phyloP scores from a whole-genome alignment of 2,113 vertebrate species.

The Ranitomeya imitator region DNA sequence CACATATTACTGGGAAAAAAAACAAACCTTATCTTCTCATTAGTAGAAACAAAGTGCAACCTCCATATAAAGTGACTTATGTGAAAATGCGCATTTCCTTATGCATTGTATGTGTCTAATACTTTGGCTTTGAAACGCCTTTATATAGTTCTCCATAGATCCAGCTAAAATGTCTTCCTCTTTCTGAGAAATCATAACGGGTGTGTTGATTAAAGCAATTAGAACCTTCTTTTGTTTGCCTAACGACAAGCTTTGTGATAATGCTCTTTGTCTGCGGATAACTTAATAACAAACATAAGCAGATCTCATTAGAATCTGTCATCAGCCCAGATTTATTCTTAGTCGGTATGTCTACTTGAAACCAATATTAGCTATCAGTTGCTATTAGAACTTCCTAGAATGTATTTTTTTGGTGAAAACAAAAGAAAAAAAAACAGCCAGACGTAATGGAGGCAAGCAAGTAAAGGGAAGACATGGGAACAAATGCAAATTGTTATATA shows the following conservation, averaged over 20 bases:
- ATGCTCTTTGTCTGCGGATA: slow-evolving; percentile 84
- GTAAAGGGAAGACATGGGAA: slow-evolving; percentile 67
- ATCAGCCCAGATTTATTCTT: slow-evolving; percentile 85
- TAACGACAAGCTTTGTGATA: slow-evolving; percentile 80
- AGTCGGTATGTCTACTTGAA: slow-evolving; percentile 82
- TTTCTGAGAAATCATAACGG: slow-evolving; percentile 90
- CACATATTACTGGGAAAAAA: slow-evolving; percentile 71
- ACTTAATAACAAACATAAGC: slow-evolving; percentile 97
- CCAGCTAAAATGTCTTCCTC: slow-evolving; percentile 88
- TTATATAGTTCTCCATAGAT: slow-evolving; percentile 77
- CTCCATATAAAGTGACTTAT: slow-evolving; percentile 61
- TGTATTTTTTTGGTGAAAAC: slow-evolving; percentile 73
- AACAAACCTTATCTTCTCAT: slow-evolving; percentile 59
- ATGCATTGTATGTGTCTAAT: slow-evolving; percentile 60
- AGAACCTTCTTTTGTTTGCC: slow-evolving; percentile 96
- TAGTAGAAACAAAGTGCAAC: slow-evolving; percentile 64
- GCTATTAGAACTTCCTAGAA: slow-evolving; percentile 79
- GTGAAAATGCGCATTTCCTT: slow-evolving; percentile 61
- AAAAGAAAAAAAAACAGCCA: background rate
- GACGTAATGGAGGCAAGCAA: slow-evolving; percentile 63
- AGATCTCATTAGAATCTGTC: slow-evolving; percentile 97
- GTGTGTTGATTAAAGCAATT: slow-evolving; percentile 97
- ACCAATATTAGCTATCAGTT: slow-evolving; percentile 88
- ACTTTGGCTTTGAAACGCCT: slow-evolving; percentile 3
- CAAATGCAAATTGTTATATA: slow-evolving; percentile 21